phyloP scores from a whole-genome alignment of 2,113 vertebrate genomes.

The Pedionomus torquatus region DNA sequence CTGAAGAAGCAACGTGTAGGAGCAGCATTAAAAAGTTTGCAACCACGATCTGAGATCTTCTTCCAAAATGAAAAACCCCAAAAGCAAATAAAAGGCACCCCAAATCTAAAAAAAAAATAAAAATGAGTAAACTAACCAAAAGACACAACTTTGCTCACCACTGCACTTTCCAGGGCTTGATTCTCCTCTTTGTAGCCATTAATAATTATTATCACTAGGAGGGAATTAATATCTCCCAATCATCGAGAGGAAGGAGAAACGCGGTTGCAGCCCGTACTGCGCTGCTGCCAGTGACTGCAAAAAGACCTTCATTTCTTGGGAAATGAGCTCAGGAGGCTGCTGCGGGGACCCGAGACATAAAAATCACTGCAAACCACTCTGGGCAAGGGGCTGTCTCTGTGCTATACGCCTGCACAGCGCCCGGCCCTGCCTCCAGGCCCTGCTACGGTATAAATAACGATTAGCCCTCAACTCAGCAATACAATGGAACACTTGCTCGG shows the following conservation, averaged over 20 bases:
- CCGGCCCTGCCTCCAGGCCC: not conserved
- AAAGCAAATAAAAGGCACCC: not conserved
- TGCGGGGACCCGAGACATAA: not conserved
- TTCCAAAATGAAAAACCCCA: not conserved
- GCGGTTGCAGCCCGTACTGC: not conserved
- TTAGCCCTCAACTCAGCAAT: not conserved
- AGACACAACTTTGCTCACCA: fast-evolving
- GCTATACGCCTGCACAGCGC: not conserved
- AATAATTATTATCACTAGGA: not conserved
- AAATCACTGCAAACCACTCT: not conserved
- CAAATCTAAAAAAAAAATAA: not conserved
- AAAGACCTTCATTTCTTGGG: not conserved
- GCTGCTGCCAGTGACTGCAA: not conserved
- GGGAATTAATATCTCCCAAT: not conserved
- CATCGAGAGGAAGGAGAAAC: not conserved
- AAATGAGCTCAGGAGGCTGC: not conserved
- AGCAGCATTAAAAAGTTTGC: not conserved
- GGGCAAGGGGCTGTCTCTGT: not conserved
- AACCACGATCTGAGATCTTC: fast-evolving
- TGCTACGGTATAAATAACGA: not conserved
- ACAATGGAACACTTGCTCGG: not conserved
- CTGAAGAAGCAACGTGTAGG: no score
- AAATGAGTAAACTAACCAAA: not conserved
- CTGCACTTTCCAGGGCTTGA: fast-evolving
- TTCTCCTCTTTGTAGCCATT: not conserved